Base-by-base conservation (phyloP, 2,113 vertebrate genomes). In the Pelodiscus sinensis region DNA sequence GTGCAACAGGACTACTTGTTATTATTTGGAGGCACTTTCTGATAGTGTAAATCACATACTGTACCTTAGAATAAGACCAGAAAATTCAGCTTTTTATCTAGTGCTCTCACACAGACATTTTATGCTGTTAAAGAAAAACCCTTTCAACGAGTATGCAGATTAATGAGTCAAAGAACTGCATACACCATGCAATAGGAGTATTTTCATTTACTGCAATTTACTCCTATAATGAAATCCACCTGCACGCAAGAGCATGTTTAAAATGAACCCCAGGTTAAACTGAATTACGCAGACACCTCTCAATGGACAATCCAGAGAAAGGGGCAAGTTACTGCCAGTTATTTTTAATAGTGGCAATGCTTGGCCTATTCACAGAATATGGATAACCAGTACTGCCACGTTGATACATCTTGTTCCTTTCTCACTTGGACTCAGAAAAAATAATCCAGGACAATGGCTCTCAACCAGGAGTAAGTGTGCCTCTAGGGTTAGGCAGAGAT, bases 311-410 rank as follows among this genome's bases (percentile, higher is more conserved):
- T 38, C 68, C 68, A 73, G 68, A 38, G n/a, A 73, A 22, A 35
- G 68, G 18, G 21, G 50, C 21, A 78, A 92, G 88, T 58, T 92
- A 95, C 44, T 73, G n/a, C 68, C 68, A 24, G 35, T 12, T n/a
- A 58, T 27, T 62, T 73, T 81, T 79, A 38, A 87, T 90, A 73
- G 38, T 24, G 35, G 38, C 22, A 38, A 21, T 27, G 75, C 85
- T 57, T 27, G 16, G 6, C 2, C 1, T 0, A 0, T 2, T 57
- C 38, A 38, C n/a, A 58, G 11, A 73, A 92, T 35, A 93, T 15
- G 56, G 16, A 95, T 35, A 44, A 22, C 8, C 79, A 85, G 15
- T 19, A 78, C 81, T 90, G 51, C 0, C 91, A 57, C 25, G 78
- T 77, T 86, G 84, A 21, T 9, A 81, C 29, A 56, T 22, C 15